Percentiles rank a stretch among this genome's conserved stretches.
phyloP scores from a whole-genome alignment of 2,113 vertebrate species.

The Aramus guarauna region DNA sequence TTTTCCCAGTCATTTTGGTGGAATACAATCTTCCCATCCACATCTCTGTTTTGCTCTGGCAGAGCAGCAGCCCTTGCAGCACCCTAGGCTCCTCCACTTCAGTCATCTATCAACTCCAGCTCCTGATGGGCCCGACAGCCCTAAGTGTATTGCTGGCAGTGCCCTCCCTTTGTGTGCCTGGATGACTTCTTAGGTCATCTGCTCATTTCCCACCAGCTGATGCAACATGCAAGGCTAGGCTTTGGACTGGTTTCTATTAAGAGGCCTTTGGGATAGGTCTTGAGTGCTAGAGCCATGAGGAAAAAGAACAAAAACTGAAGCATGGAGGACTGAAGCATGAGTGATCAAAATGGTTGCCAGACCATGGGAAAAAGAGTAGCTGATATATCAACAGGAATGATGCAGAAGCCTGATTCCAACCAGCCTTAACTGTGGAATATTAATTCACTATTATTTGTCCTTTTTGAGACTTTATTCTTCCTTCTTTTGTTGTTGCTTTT shows the following conservation, averaged over 20 bases:
- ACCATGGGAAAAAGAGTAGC: neutral
- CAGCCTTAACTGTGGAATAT: neutral
- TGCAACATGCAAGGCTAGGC: neutral
- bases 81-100: neutral
- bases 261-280: neutral
- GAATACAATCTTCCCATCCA: neutral
- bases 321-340: neutral
- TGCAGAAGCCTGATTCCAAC: neutral
- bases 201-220: neutral
- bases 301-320: neutral
- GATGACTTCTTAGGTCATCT: neutral
- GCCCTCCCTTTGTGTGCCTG: neutral
- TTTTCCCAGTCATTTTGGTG: neutral
- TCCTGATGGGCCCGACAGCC: neutral
- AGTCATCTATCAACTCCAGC: accelerated
- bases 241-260: neutral
- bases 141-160: neutral
- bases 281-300: neutral
- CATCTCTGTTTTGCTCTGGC: neutral
- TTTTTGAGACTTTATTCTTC: neutral
- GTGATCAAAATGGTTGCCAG: neutral
- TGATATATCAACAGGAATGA: neutral
- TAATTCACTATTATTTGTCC: neutral
- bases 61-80: neutral
- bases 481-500: neutral